Base-by-base conservation (phyloP, 1,140 invertebrate species). In the Macrostomum lignano region DNA sequence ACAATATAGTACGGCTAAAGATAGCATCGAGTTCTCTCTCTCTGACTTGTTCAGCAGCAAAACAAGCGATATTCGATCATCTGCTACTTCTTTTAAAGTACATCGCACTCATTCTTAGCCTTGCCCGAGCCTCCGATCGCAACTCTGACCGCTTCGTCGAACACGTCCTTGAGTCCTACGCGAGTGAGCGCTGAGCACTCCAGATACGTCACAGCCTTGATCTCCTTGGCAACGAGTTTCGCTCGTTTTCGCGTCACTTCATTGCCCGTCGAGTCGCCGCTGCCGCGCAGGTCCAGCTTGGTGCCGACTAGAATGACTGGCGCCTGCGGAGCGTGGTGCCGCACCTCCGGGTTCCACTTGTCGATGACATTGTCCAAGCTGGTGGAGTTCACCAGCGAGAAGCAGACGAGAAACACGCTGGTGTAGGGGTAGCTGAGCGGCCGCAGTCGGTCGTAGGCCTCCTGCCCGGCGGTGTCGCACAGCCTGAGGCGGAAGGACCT, bases 311-410 rank as follows among this genome's bases (percentile, higher is more conserved):
- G 60, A 30, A 98, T 63, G 58, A 96, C 96, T 37, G 86, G 88
- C 32, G 88, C 94, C 58, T 86, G 93, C 57, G 31, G 31, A 14
- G 88, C 94, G 62, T 98, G 88, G 66, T 96, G 88, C 46, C 81
- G 84, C 50, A 98, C 94, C 67, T 98, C 88, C 40, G 88, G 88
- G 32, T 96, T 84, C 88, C 88, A 98, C 69, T 94, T 94, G 70
- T 94, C 84, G 68, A 81, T 86, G 29, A 94, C 84, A 64, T 96
- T 96, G 67, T 96, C 86, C 67, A 88, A 96, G 14, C 84, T 94
- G 39, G 84, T 86, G 36, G 86, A 88, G 38, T 81, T 88, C 17
- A 96, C 84, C 39, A 94, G 76, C 45, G 81, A 88, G 59, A 91
- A 93, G 65, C 82, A 93, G 25, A 93, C 84, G 39, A 93, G 69